Percentiles rank a stretch among this genome's conserved stretches.
These are phyloP conservation scores for Strongylocentrotus purpuratus DNA, from an alignment of 35 echinoderm and acorn worm species.

Conservation along the genomic window DNA sequence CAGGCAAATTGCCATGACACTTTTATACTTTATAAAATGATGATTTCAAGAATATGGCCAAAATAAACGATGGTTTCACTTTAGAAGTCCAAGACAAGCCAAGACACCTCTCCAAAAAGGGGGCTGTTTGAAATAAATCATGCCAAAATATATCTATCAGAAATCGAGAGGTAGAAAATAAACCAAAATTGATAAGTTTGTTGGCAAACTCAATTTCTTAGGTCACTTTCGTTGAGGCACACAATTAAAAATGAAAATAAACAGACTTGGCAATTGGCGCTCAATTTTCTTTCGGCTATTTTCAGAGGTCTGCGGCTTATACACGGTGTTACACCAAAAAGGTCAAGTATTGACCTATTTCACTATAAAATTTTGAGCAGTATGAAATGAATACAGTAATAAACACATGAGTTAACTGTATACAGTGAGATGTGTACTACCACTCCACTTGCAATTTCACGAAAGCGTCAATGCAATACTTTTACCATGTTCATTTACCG, in stretches of 20 bases:
- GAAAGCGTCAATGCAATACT: too few species aligned
- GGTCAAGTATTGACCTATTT: not conserved
- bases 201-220: not conserved
- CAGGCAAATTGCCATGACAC: not conserved
- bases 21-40: not conserved
- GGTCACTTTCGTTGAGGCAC: not conserved
- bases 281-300: not conserved
- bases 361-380: too few species aligned
- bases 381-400: too few species aligned
- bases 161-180: not conserved
- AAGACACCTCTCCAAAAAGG: not conserved
- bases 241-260: not conserved
- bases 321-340: not conserved
- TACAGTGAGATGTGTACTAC: too few species aligned
- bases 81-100: not conserved
- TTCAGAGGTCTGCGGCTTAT: not conserved
- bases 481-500: too few species aligned
- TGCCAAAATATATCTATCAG: conserved; percentile 3
- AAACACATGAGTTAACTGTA: too few species aligned
- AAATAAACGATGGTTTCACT: not conserved
- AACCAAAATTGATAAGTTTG: not conserved
- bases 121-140: not conserved
- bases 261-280: not conserved
- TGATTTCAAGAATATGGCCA: not conserved
- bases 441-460: too few species aligned